Evolutionary conservation across 2,797 vertebrate species (phyloP), one percentile per base, ranked within the genome.

Genomic region (Catharus ustulatus): DNA sequence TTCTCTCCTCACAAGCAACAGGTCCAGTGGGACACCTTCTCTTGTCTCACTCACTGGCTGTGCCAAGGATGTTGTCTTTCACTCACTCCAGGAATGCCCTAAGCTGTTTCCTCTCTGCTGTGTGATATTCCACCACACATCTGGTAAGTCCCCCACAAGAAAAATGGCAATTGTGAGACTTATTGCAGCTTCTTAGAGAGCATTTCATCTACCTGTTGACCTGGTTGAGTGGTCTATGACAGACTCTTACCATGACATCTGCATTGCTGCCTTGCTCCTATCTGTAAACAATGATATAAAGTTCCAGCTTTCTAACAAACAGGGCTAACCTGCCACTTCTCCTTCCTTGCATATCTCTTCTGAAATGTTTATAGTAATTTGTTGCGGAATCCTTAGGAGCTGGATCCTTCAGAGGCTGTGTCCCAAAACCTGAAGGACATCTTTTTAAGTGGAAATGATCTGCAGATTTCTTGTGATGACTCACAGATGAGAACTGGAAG

Each of bases 71-170:
- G 14, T 9, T 13, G 1, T 57, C 20, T 57, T 24, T n/a, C 38
- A 26, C 38, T 30, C 10, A 11, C 11, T 43, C 14, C 36, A 51
- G 24, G n/a, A 51, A 51, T 23, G 6, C 42, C n/a, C 38, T 43
- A 18, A 49, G 32, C 10, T 43, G 3, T 26, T 69, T 83, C 20
- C n/a, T 76, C 49, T 69, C 38, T 63, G 19, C 19, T 38, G 16
- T 38, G 11, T 30, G 11, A 6, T 30, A 9, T 63, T 69, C 42
- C 49, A 83, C 57, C 19, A n/a, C 16, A 57, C 9, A 26, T 19
- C 17, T n/a, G 5, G 3, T n/a, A 40, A 26, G 7, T 13, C 10
- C 3, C 6, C 29, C 9, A 24, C 0, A 4, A 63, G 23, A 57
- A 76, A 10, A 76, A 45, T 29, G 14, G 32, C 29, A 30, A 26